phyloP scores from a whole-genome alignment of 1,140 invertebrate genomes.

The Formica selysi region DNA sequence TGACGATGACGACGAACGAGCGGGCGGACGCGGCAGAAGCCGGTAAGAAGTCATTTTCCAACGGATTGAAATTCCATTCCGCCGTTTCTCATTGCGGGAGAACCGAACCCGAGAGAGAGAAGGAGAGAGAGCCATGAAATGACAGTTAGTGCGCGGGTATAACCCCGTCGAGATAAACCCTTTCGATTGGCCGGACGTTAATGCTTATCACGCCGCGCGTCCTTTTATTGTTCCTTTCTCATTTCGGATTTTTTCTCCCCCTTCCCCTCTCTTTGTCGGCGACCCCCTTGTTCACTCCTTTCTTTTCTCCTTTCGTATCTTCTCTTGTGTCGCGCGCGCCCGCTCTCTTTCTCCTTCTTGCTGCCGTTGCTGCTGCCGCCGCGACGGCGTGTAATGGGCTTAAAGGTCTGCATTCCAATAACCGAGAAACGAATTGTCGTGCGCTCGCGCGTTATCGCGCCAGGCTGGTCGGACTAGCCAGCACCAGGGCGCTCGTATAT shows the following conservation, averaged over 20 bases:
- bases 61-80: slow-evolving; percentile 68
- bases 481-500: slow-evolving; percentile 73
- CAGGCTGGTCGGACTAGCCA: slow-evolving; percentile 37
- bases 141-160: slow-evolving; percentile 62
- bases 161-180: slow-evolving; percentile 59
- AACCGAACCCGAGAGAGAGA: slow-evolving; percentile 47
- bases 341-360: neutral
- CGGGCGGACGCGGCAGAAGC: slow-evolving; percentile 15
- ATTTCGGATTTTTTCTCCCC: slow-evolving; percentile 28
- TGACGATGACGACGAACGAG: neutral
- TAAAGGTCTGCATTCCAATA: slow-evolving; percentile 65
- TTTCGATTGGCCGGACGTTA: slow-evolving; percentile 66
- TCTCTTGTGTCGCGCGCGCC: neutral
- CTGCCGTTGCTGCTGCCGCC: neutral
- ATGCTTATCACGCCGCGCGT: slow-evolving; percentile 63
- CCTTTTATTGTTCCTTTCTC: slow-evolving; percentile 53
- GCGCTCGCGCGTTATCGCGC: slow-evolving; percentile 68
- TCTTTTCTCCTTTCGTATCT: neutral
- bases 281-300: neutral
- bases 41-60: slow-evolving; percentile 61
- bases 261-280: neutral
- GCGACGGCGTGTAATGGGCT: slow-evolving; percentile 49
- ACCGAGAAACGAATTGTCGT: slow-evolving; percentile 76
- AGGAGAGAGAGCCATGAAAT: slow-evolving; percentile 50
- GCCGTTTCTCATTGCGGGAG: slow-evolving; percentile 46